Percentiles rank a stretch among this genome's conserved stretches.
Conservation (phyloP, 2,113 vertebrate species). For the Leucoraja erinaceus region DNA sequence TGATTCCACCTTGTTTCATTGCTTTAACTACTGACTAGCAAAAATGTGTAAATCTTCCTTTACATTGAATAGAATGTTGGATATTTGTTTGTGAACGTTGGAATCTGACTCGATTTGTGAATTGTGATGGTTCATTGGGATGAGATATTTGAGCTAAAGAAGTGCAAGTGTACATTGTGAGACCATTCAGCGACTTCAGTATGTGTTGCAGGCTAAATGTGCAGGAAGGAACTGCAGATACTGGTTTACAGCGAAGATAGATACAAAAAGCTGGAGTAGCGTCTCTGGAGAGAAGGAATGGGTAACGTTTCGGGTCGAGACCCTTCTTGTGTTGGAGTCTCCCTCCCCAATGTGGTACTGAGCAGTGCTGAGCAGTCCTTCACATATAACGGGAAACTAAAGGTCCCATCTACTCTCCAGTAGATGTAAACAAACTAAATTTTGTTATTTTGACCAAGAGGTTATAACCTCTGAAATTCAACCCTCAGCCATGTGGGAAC, state of each 20-base stretch:
- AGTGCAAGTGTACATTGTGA: neutral
- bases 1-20: neutral
- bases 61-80: neutral
- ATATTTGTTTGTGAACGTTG: neutral
- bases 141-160: neutral
- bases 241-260: too few relatives aligned
- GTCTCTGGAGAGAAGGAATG: too few relatives aligned
- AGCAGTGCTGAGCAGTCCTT: too few relatives aligned
- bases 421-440: neutral
- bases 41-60: neutral
- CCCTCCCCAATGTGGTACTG: neutral
- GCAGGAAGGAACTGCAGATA: too few relatives aligned
- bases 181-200: too few relatives aligned
- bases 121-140: neutral
- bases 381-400: neutral
- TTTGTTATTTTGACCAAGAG: neutral
- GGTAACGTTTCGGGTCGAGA: neutral
- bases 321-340: neutral
- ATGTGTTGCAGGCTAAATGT: too few relatives aligned
- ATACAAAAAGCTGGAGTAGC: too few relatives aligned
- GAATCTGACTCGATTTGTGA: neutral
- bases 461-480: too few relatives aligned
- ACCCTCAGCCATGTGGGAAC: too few relatives aligned
- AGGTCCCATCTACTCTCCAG: neutral
- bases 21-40: neutral